Evolutionary conservation across 2,888 invertebrate genomes (phyloP).

Genomic region (Brenthis ino): DNA sequence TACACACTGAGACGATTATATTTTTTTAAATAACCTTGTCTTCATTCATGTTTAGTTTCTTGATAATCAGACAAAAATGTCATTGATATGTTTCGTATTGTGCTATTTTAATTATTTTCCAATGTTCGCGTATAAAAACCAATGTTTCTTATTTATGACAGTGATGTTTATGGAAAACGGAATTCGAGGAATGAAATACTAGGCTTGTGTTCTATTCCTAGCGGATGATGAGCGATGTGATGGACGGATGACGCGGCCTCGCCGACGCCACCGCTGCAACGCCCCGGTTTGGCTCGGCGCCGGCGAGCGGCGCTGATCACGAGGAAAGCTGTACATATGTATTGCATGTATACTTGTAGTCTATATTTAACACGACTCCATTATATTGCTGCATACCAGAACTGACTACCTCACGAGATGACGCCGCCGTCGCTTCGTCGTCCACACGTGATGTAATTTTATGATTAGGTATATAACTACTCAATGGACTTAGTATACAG

Average conservation of each 20-base stretch:
- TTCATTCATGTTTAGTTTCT: neutral
- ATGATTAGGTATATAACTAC: slow-evolving; percentile 46
- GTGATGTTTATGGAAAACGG: slow-evolving; percentile 65
- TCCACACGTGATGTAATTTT: slow-evolving; percentile 63
- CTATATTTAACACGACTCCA: slow-evolving; percentile 49
- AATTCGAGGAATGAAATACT: slow-evolving; percentile 74
- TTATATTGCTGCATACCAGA: slow-evolving; percentile 52
- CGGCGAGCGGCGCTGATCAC: slow-evolving; percentile 53
- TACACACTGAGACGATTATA: too few relatives aligned
- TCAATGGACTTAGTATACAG: slow-evolving; percentile 50
- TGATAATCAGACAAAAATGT: slow-evolving; percentile 20
- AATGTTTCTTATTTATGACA: slow-evolving; percentile 42
- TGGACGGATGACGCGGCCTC: slow-evolving; percentile 77
- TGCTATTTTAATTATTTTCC: slow-evolving; percentile 27
- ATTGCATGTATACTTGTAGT: slow-evolving; percentile 35
- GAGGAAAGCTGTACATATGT: slow-evolving; percentile 50
- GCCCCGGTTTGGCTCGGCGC: slow-evolving; percentile 56
- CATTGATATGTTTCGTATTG: slow-evolving; percentile 31
- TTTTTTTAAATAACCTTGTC: too few relatives aligned
- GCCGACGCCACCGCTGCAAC: slow-evolving; percentile 50
- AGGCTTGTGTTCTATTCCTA: slow-evolving; percentile 71
- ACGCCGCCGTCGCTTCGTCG: slow-evolving; percentile 52
- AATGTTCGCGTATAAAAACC: slow-evolving; percentile 8
- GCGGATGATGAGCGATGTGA: slow-evolving; percentile 72
- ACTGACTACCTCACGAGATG: slow-evolving; percentile 54